Base-by-base conservation (phyloP, 2,113 vertebrate genomes). In the Cochlearius cochlearius region DNA sequence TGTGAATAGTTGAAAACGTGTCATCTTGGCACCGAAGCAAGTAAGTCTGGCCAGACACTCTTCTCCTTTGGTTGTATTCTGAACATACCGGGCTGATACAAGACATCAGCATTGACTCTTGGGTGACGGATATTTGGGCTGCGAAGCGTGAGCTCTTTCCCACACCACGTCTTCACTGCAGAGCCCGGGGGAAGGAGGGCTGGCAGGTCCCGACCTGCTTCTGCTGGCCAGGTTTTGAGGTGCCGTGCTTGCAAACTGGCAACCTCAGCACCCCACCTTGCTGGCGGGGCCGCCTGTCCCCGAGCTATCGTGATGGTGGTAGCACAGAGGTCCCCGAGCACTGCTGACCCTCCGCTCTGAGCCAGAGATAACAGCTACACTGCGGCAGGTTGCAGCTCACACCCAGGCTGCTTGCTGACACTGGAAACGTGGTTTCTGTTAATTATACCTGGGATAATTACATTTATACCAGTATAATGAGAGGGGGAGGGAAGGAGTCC, bases 391-490 rank as follows among this genome's bases (percentile, higher is more conserved):
- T 88, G 77, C 85, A 47, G 92, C 78, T 68, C 66, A 82, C 69
- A 5, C 81, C 88, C 96, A 27, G 66, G 38, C 82, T 86, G 58
- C 88, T 78, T 30, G 75, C 96, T 94, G 92, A 63, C 72, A 21
- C n/a, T 62, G 50, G 80, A 38, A 92, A 75, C 7, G 29, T 11
- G 41, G 68, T 89, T 86, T 74, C n/a, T 91, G 89, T 81, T 97
- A 96, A 95, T 96, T 97, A 92, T 20, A 80, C 89, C 76, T 12
- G 64, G n/a, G 72, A 83, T 95, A 91, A 96, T 96, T 94, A 86
- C 68, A 84, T 55, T 77, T 86, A 26, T 43, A 62, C 76, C 1
- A 0, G 10, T 38, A 22, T 71, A 80, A 81, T 45, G 92, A 71
- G 69, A 63, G 84, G 85, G 66, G 92, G 92, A 90, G 88, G 85